These are phyloP conservation scores for Drosophila nikananu DNA, from an alignment of 1,140 invertebrate species.

Conservation along the genomic window DNA sequence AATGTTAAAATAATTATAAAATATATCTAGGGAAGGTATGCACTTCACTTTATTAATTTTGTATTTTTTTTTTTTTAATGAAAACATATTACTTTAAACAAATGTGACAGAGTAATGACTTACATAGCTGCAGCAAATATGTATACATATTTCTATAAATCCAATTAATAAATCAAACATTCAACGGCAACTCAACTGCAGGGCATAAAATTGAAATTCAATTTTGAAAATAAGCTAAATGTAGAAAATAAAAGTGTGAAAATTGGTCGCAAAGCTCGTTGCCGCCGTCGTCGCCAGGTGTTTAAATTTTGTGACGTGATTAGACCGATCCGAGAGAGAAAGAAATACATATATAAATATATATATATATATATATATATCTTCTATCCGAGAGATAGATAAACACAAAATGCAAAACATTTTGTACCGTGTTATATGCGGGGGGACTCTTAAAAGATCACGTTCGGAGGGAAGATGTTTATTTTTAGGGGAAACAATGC, in stretches of 20 bases:
- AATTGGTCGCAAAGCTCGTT: constrained; percentile 37
- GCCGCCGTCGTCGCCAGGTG: constrained; percentile 61
- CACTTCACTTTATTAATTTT: neutral
- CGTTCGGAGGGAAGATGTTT: constrained; percentile 50
- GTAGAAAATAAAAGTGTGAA: constrained; percentile 21
- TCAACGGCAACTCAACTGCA: constrained; percentile 25
- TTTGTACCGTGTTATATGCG: constrained; percentile 14
- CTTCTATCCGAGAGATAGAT: constrained; percentile 17
- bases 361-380: neutral
- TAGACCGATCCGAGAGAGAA: constrained; percentile 1
- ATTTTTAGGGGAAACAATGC: constrained; percentile 77
- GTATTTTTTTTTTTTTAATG: too few species aligned
- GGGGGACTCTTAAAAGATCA: constrained; percentile 34
- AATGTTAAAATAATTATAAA: neutral
- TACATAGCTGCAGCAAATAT: neutral
- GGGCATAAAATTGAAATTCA: constrained; percentile 26
- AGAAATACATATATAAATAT: neutral
- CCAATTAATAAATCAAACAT: constrained; percentile 20
- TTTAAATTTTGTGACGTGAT: constrained; percentile 64
- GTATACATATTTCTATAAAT: neutral
- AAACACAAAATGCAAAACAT: constrained; percentile 35
- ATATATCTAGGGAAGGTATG: neutral
- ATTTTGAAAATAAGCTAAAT: constrained; percentile 13
- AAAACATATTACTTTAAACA: too few species aligned
- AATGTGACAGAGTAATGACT: neutral